Conservation (phyloP, 2,888 invertebrate species). For the Drosophila borealis region DNA sequence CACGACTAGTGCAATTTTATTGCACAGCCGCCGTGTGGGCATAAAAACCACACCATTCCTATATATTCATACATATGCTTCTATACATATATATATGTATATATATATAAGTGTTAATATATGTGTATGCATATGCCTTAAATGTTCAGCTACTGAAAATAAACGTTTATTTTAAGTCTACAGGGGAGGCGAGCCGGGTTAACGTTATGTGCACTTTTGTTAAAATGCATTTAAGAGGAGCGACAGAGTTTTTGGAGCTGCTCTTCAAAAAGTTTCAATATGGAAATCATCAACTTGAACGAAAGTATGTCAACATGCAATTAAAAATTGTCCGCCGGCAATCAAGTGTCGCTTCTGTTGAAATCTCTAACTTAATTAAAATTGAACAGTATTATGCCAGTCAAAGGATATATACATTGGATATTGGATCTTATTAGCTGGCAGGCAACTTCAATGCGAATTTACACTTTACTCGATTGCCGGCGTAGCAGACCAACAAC, state of each 20-base stretch:
- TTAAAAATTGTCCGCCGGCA: slow-evolving; percentile 8
- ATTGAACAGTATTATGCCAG: slow-evolving; percentile 24
- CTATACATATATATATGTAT: slow-evolving; percentile 27
- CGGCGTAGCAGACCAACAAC: slow-evolving; percentile 42
- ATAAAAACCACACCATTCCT: slow-evolving; percentile 17
- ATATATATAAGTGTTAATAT: slow-evolving; percentile 48
- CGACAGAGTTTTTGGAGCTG: slow-evolving; percentile 3
- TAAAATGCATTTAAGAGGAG: not conserved
- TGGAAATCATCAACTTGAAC: slow-evolving; percentile 1
- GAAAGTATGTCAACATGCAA: slow-evolving; percentile 9
- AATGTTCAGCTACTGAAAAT: slow-evolving; percentile 51
- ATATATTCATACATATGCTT: slow-evolving; percentile 37
- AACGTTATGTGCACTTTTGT: not conserved
- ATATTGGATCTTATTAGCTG: slow-evolving; percentile 42
- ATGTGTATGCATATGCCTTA: slow-evolving; percentile 35
- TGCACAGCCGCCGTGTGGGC: slow-evolving; percentile 19
- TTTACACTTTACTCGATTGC: slow-evolving; percentile 33
- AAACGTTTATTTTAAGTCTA: not conserved
- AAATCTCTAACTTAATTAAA: slow-evolving; percentile 53
- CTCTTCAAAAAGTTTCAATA: slow-evolving; percentile 27
- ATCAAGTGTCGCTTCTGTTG: slow-evolving; percentile 8
- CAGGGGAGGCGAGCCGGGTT: not conserved
- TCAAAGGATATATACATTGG: slow-evolving; percentile 28
- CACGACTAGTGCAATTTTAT: slow-evolving; percentile 51
- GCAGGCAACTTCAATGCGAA: slow-evolving; percentile 29